These are phyloP conservation scores for Pseudorasbora parva DNA, from an alignment of 2,113 vertebrate genomes.

Conservation along the genomic window DNA sequence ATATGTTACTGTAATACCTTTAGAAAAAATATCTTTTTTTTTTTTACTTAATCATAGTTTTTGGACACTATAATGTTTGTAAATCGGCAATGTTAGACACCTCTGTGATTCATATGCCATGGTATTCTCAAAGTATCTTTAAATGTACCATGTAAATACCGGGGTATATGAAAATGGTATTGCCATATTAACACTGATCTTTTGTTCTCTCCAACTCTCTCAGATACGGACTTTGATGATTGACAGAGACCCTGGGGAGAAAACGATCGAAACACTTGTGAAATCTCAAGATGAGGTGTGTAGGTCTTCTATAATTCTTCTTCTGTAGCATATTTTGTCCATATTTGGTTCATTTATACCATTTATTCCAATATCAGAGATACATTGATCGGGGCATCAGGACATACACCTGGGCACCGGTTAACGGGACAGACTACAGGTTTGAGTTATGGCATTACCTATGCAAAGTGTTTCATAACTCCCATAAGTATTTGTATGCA, in stretches of 20 bases:
- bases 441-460: slow-evolving; percentile 55
- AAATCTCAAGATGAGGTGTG: slow-evolving; percentile 98
- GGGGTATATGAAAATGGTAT: too few relatives aligned
- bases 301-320: background rate
- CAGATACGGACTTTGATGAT: slow-evolving; percentile 98
- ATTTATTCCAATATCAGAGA: slow-evolving; percentile 75
- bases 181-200: background rate
- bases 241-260: slow-evolving; percentile 90
- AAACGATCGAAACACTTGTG: slow-evolving; percentile 91
- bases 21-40: too few relatives aligned
- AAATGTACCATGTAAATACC: too few relatives aligned
- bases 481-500: slow-evolving; percentile 4
- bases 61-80: too few relatives aligned
- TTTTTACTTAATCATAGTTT: too few relatives aligned
- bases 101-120: too few relatives aligned
- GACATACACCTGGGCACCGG: slow-evolving; percentile 94
- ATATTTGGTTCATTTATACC: background rate
- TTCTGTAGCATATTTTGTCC: background rate
- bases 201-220: background rate
- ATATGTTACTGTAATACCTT: too few relatives aligned
- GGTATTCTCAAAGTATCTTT: too few relatives aligned
- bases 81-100: too few relatives aligned
- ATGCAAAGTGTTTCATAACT: slow-evolving; percentile 18
- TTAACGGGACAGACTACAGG: slow-evolving; percentile 98
- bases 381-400: slow-evolving; percentile 95